A percentile compares a stretch with the other conserved stretches of the same genome.
Conservation (phyloP, 2,888 invertebrate genomes). For the Spilarctia lutea region DNA sequence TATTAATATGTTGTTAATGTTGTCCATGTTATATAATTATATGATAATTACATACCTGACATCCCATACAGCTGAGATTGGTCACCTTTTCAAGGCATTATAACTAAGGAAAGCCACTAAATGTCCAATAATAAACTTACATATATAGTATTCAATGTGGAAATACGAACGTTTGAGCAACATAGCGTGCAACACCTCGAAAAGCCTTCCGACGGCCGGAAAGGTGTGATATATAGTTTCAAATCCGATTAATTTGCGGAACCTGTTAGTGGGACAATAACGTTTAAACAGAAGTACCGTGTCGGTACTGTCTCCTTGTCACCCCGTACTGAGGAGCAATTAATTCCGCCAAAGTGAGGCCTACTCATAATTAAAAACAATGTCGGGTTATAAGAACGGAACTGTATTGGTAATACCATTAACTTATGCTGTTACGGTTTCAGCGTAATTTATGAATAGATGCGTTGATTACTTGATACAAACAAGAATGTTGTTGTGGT, state of each 20-base stretch:
- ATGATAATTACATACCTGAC: not conserved
- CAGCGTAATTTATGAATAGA: constrained; percentile 24
- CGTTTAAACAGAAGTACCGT: constrained; percentile 73
- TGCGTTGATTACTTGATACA: constrained; percentile 40
- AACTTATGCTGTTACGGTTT: constrained; percentile 29
- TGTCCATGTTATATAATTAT: not conserved
- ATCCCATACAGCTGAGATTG: not conserved
- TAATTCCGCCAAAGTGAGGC: constrained; percentile 60
- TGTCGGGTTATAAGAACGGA: constrained; percentile 30
- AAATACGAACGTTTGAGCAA: constrained; percentile 29
- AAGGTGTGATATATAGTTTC: constrained; percentile 67
- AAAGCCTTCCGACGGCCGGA: constrained; percentile 62
- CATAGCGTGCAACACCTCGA: constrained; percentile 51
- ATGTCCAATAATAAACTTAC: not conserved
- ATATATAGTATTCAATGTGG: constrained; percentile 46
- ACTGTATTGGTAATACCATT: constrained; percentile 28
- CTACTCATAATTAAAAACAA: constrained; percentile 62
- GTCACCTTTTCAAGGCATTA: not conserved
- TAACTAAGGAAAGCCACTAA: not conserved
- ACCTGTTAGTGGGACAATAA: constrained; percentile 74
- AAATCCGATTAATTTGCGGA: constrained; percentile 79
- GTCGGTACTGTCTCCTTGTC: constrained; percentile 61
- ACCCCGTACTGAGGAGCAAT: constrained; percentile 59
- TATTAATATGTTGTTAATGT: too few species aligned
- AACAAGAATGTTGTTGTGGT: constrained; percentile 15